A percentile compares a stretch with the other conserved stretches of the same genome.
These are phyloP conservation scores for Crioceris asparagi DNA, from an alignment of 2,888 invertebrate genomes.

Conservation along the genomic window DNA sequence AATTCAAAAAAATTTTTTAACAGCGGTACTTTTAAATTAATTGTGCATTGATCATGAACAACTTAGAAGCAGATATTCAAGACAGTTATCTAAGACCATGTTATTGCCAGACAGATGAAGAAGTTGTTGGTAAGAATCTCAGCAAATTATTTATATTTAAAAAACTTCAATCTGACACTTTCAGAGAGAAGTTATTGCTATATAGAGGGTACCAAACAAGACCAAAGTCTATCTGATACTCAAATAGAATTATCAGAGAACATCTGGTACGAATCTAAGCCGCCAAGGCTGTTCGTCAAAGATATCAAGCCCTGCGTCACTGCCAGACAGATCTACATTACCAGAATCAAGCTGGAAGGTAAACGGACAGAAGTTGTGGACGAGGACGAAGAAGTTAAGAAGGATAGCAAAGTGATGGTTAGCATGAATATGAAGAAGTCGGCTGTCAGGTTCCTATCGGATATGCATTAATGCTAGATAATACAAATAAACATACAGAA, in stretches of 20 bases:
- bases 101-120: constrained; percentile 1
- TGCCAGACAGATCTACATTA: constrained; percentile 26
- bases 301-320: constrained; percentile 21
- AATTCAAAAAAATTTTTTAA: no score
- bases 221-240: constrained; percentile 18
- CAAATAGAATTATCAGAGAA: constrained; percentile 20
- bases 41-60: no score
- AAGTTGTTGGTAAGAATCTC: constrained; percentile 1
- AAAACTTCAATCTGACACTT: constrained; percentile 4
- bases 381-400: constrained; percentile 8
- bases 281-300: constrained; percentile 20
- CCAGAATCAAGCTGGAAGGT: constrained; percentile 23
- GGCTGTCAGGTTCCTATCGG: constrained; percentile 16
- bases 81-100: background rate
- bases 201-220: constrained; percentile 23
- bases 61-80: background rate
- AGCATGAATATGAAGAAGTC: constrained; percentile 16
- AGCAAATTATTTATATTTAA: background rate
- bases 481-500: no score
- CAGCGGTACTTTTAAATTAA: no score
- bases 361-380: constrained; percentile 14
- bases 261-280: constrained; percentile 26
- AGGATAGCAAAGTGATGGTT: constrained; percentile 6
- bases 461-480: no score
- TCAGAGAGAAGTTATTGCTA: constrained; percentile 22